Conservation (phyloP, 2,888 invertebrate species). For the Rhingia campestris region DNA sequence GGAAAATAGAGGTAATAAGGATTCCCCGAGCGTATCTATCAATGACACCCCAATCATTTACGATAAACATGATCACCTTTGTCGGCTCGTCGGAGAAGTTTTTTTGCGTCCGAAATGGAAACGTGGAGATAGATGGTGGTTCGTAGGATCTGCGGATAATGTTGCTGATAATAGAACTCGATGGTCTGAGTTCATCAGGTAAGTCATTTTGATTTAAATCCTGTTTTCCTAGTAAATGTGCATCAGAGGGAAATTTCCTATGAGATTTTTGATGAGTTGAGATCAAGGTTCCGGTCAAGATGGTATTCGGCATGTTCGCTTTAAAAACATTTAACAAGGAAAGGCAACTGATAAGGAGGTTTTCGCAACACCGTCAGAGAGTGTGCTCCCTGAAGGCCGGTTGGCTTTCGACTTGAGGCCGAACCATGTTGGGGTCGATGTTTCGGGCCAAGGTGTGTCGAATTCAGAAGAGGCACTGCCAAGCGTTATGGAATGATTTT, state of each 20-base stretch:
- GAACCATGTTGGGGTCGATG: too few relatives aligned
- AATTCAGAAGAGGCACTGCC: neutral
- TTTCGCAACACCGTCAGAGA: constrained; percentile 3
- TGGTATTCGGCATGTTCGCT: constrained; percentile 20
- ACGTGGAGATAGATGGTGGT: constrained; percentile 2
- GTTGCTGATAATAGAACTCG: too few relatives aligned
- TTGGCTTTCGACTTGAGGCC: too few relatives aligned
- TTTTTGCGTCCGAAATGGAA: constrained; percentile 31
- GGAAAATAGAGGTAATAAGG: neutral
- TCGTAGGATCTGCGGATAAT: too few relatives aligned
- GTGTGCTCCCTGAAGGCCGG: too few relatives aligned
- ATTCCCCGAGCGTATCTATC: constrained; percentile 16
- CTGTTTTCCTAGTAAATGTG: constrained; percentile 5
- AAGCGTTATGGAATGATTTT: constrained; percentile 42
- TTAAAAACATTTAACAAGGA: constrained; percentile 3
- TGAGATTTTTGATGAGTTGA: constrained; percentile 21
- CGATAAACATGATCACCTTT: constrained; percentile 17
- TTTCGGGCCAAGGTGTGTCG: too few relatives aligned
- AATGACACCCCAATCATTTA: constrained; percentile 1
- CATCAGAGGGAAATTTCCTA: neutral
- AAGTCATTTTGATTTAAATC: neutral
- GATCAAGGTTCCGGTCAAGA: constrained; percentile 11
- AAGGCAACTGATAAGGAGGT: neutral
- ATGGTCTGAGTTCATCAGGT: neutral
- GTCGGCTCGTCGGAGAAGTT: constrained; percentile 37